A percentile compares a stretch with the other conserved stretches of the same genome.
Conservation (phyloP, 2,888 invertebrate genomes). For the Cosmopolites sordidus region DNA sequence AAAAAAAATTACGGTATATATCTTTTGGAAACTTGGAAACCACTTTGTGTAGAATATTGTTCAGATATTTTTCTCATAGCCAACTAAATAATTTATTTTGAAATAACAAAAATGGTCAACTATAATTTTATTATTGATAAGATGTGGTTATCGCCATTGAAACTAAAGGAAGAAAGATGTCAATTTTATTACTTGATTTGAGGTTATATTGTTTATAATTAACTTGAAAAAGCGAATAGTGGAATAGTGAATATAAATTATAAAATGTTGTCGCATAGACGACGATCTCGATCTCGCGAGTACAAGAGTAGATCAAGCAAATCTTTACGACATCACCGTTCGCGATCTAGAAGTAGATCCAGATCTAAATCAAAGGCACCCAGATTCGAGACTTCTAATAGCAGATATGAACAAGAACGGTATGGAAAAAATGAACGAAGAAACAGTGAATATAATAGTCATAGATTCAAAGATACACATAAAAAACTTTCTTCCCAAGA, state of each 20-base stretch:
- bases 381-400: conserved; percentile 7
- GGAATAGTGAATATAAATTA: too few species aligned
- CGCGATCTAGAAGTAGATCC: conserved; percentile 26
- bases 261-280: conserved; percentile 9
- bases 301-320: conserved; percentile 21
- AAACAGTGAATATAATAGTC: conserved; percentile 16
- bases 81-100: too few species aligned
- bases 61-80: too few species aligned
- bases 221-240: too few species aligned
- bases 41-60: background rate
- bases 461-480: conserved; percentile 14
- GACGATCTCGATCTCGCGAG: conserved; percentile 19
- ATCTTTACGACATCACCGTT: conserved; percentile 11
- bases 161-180: too few species aligned
- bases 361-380: conserved; percentile 15
- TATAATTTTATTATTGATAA: too few species aligned
- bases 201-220: too few species aligned
- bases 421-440: conserved; percentile 14
- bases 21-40: background rate
- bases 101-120: too few species aligned
- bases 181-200: too few species aligned
- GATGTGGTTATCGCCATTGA: too few species aligned
- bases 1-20: background rate
- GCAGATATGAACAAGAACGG: conserved; percentile 10
- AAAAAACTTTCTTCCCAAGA: conserved; percentile 41